Evolutionary conservation across 2,797 vertebrate species (phyloP).

Genomic region (Coracias cyanogaster): DNA sequence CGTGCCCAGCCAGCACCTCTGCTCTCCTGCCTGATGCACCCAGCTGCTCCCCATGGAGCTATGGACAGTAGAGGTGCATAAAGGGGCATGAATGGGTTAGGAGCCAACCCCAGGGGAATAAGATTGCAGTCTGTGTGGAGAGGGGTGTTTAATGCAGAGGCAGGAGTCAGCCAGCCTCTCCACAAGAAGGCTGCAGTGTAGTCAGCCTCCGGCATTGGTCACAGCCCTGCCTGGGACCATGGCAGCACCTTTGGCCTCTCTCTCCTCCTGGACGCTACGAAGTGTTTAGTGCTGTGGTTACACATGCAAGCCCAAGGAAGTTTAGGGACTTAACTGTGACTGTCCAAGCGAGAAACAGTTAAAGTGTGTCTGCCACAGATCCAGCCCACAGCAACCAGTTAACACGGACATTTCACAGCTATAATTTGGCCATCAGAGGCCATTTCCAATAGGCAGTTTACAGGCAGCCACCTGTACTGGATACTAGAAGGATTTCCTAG

Average conservation of each 20-base stretch:
- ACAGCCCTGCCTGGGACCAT: background rate
- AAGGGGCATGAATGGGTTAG: background rate
- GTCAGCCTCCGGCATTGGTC: background rate
- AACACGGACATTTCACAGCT: background rate
- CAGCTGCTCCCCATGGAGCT: rapidly evolving
- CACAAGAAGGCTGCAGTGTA: background rate
- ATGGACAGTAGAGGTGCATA: background rate
- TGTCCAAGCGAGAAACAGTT: background rate
- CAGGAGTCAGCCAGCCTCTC: background rate
- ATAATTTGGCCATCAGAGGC: background rate
- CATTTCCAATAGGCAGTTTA: background rate
- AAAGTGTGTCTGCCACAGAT: background rate
- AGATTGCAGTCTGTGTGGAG: rapidly evolving
- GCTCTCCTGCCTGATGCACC: background rate
- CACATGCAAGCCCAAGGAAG: rapidly evolving
- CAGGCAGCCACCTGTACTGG: background rate
- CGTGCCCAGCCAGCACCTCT: background rate
- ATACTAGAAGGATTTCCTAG: background rate
- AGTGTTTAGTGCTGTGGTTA: background rate
- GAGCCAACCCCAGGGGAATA: background rate
- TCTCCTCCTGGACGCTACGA: background rate
- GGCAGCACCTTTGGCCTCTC: background rate
- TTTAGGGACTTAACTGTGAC: background rate
- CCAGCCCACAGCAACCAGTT: rapidly evolving
- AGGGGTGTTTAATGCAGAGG: background rate